A percentile compares a stretch with the other conserved stretches of the same genome.
These are phyloP conservation scores for Hylaeus anthracinus DNA, from an alignment of 1,140 invertebrate species.

Conservation along the genomic window DNA sequence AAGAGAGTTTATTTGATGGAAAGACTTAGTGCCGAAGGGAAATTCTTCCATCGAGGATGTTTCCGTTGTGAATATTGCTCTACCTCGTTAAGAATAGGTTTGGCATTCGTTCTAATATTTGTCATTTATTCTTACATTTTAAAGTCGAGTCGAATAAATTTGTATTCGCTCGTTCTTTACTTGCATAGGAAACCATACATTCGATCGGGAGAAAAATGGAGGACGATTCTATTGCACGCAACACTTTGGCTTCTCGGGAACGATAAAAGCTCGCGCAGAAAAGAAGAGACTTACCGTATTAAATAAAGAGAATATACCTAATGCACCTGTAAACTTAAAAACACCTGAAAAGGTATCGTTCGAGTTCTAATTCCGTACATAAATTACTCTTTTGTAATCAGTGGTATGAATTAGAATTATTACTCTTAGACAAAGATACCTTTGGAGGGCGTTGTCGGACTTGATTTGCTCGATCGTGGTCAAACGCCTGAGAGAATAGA, in stretches of 20 bases:
- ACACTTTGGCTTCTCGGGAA: constrained; percentile 86
- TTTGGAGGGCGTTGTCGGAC: constrained; percentile 79
- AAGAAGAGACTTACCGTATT: constrained; percentile 72
- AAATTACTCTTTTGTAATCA: background rate
- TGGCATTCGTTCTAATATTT: background rate
- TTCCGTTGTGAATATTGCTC: constrained; percentile 90
- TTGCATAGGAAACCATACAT: constrained; percentile 85
- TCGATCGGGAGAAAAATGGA: constrained; percentile 88
- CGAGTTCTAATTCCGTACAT: too few relatives aligned
- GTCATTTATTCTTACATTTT: background rate
- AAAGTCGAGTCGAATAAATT: background rate
- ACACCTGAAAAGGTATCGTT: constrained; percentile 73
- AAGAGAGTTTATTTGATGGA: constrained; percentile 95
- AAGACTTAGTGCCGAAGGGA: constrained; percentile 90
- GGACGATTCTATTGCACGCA: constrained; percentile 91
- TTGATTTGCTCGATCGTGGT: constrained; percentile 84
- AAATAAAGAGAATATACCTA: constrained; percentile 80
- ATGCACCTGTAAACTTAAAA: constrained; percentile 69
- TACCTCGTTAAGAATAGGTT: constrained; percentile 86
- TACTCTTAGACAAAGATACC: constrained; percentile 66
- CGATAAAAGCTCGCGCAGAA: constrained; percentile 76
- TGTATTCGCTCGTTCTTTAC: background rate
- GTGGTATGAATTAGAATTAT: background rate
- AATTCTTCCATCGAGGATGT: constrained; percentile 93
- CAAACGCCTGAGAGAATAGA: constrained; percentile 92